Base-by-base conservation (phyloP, 2,113 vertebrate genomes). In the Menura novaehollandiae region DNA sequence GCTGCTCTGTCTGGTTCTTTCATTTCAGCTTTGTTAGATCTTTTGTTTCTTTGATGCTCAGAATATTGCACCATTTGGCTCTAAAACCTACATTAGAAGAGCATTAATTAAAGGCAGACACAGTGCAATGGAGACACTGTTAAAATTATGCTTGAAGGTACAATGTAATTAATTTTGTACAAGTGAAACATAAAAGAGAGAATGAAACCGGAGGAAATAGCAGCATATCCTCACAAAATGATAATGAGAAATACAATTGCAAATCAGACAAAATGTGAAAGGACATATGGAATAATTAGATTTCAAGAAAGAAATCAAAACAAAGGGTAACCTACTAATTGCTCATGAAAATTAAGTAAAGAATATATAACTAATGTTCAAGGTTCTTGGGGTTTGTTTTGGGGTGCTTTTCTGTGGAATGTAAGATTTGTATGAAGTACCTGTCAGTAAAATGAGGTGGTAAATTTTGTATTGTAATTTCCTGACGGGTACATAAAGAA, bases 111-210 rank as follows among this genome's bases (percentile, higher is more conserved):
- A 98, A 98, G 93, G 86, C 97, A 97, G 97, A 79, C 95, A 96
- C 96, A 96, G 94, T 88, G 96, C 97, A 97, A 85, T 32, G 81
- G 92, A 97, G 97, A 97, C 93, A 93, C 94, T 95, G 96, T 95
- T 96, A 95, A 98, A 98, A 98, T 95, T 94, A 97, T 95, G 98
- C 97, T 98, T 97, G 97, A 97, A 98, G 98, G 98, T 97, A 97
- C 95, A 97, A 95, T 97, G 97, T 98, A 98, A 98, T 98, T 98
- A 98, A 98, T 98, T 98, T 98, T 96, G 96, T 98, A 98, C 97
- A 98, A 97, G 96, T 7, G 85, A 97, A 97, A 97, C 97, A 98
- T 98, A 96, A 98, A 97, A 98, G 96, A 75, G 88, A 91, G 93
- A 97, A 93, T 76, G 96, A 96, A 97, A 95, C 72, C 27, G 41